Evolutionary conservation across 2,888 invertebrate genomes (phyloP), one percentile per base, ranked within the genome.

Genomic region (Nephrotoma guestfalica): DNA sequence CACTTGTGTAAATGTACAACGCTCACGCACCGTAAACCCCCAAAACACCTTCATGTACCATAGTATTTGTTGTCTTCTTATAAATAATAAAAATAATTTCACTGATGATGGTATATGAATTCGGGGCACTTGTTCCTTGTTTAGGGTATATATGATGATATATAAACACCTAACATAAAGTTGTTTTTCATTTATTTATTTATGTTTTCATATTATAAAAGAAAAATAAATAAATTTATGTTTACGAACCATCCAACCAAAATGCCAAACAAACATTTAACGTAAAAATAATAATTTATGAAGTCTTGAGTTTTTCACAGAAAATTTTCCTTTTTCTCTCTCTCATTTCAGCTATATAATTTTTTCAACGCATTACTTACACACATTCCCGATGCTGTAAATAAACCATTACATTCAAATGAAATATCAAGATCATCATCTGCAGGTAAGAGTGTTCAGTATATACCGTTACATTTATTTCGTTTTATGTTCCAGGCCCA

Each of bases 301-400:
- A 71, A 9, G 71, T 71, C 71, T 71, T 9, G 71, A 71, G 9
- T 71, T 71, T 30, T 71, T 71, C 71, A 71, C 30, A 51, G 15
- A 30, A 30, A 9, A 71, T 71, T 71, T n/a, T 71, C 71, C 71
- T 30, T 71, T 71, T 71, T 15, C 18, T 18, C 6, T 30, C 18
- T 71, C 71, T 71, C 71, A 89, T 94, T 94, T 86, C 93, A 98
- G 97, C 92, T 98, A 86, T 97, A 97, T 93, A 97, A 97, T 92
- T 98, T 98, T 92, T 98, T 98, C 94, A 97, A 97, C 92, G 97
- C 97, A 88, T 94, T 98, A 89, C 93, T 98, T 89, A 95, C 95
- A 89, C 97, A 97, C 91, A 96, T 98, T 94, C 95, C 96, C 87
- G 94, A 95, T 86, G 93, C 93, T 40, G 93, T 92, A 88, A 90